phyloP scores from a whole-genome alignment of 2,113 vertebrate species.

The Oxygymnocypris stewartii region DNA sequence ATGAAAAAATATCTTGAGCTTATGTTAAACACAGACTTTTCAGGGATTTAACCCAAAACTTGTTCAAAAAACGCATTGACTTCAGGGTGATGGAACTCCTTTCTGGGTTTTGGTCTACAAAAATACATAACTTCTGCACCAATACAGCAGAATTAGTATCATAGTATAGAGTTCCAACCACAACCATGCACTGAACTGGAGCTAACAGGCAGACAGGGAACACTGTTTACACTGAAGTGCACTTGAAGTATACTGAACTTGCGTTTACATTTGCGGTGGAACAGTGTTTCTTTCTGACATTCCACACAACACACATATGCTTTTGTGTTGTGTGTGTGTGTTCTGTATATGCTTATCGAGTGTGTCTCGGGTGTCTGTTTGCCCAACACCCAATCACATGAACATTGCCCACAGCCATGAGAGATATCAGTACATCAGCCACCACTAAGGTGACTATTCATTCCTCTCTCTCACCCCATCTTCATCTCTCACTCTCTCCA shows the following conservation, averaged over 20 bases:
- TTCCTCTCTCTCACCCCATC: neutral
- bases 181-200: neutral
- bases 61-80: no score
- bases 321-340: neutral
- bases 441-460: conserved; percentile 38
- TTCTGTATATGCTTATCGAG: neutral
- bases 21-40: no score
- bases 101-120: no score
- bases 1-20: no score
- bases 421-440: conserved; percentile 27
- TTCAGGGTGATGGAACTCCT: no score
- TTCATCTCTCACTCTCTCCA: conserved; percentile 17
- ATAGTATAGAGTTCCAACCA: neutral
- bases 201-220: neutral
- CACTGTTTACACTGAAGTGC: neutral
- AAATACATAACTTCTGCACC: no score
- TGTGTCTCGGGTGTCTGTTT: neutral
- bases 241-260: neutral
- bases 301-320: neutral
- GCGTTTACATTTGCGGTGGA: neutral
- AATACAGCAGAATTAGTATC: neutral
- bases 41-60: no score
- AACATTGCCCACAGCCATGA: conserved; percentile 33
- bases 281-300: neutral
- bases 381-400: conserved; percentile 44